phyloP scores from a whole-genome alignment of 2,888 invertebrate species.

The Bombyx huttoni region DNA sequence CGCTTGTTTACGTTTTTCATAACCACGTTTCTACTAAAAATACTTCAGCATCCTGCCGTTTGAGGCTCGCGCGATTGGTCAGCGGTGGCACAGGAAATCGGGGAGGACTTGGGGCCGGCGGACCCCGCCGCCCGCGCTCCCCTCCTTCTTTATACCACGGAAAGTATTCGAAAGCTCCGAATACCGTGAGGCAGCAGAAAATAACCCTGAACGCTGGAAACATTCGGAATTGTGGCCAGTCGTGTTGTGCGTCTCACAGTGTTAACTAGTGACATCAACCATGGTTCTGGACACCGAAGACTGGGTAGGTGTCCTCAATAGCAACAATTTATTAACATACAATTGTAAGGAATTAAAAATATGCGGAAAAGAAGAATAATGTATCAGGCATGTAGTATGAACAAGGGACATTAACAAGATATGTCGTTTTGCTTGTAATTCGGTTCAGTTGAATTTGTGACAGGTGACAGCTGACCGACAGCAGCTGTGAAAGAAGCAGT shows the following conservation, averaged over 20 bases:
- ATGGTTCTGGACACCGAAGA: constrained; percentile 70
- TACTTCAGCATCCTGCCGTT: constrained; percentile 69
- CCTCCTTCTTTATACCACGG: constrained; percentile 36
- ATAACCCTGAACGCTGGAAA: constrained; percentile 70
- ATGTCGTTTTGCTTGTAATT: constrained; percentile 28
- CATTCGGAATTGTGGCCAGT: constrained; percentile 51
- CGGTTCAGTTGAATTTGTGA: constrained; percentile 18
- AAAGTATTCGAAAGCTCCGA: constrained; percentile 55
- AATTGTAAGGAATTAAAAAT: constrained; percentile 10
- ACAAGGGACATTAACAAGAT: constrained; percentile 26
- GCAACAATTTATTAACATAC: constrained; percentile 4
- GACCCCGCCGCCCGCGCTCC: constrained; percentile 26
- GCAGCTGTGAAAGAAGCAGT: constrained; percentile 17
- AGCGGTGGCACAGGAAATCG: constrained; percentile 49
- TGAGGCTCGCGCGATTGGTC: constrained; percentile 63
- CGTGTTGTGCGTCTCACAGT: constrained; percentile 72
- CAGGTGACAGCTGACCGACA: constrained; percentile 18
- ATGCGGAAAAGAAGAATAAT: constrained; percentile 7
- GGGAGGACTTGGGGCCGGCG: constrained; percentile 43
- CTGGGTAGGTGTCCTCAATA: constrained; percentile 52
- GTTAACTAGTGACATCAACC: constrained; percentile 66
- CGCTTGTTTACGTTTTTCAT: constrained; percentile 67
- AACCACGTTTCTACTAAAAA: constrained; percentile 69
- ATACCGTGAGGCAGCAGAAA: constrained; percentile 58
- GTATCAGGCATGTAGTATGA: constrained; percentile 9